Evolutionary conservation across 2,888 invertebrate species (phyloP).

Genomic region (Cantharis nigra): DNA sequence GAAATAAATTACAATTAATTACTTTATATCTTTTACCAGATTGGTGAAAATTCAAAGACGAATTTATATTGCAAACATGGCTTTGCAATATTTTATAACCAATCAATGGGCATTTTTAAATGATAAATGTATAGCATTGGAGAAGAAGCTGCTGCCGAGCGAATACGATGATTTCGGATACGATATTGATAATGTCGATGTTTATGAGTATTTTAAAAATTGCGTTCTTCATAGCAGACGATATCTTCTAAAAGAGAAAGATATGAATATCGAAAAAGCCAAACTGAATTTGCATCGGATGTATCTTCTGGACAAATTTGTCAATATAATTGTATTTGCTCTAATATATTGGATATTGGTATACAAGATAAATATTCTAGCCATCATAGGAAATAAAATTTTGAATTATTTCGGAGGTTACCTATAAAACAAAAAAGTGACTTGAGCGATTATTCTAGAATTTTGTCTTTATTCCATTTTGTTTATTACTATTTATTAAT

Average conservation of each 20-base stretch:
- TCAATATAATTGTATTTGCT: background rate
- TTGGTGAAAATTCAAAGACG: conserved; percentile 79
- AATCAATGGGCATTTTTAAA: conserved; percentile 80
- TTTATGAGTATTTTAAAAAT: conserved; percentile 58
- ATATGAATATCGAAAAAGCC: conserved; percentile 61
- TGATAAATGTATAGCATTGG: conserved; percentile 62
- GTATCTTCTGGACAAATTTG: conserved; percentile 2
- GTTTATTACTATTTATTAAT: too few relatives aligned
- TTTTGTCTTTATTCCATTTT: too few relatives aligned
- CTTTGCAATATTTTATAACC: conserved; percentile 73
- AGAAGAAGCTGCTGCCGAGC: conserved; percentile 56
- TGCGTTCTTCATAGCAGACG: conserved; percentile 66
- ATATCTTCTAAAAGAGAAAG: conserved; percentile 70
- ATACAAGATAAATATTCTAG: background rate
- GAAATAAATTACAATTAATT: background rate
- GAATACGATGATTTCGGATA: conserved; percentile 65
- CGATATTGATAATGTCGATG: conserved; percentile 61
- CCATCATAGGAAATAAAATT: background rate
- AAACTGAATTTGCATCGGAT: conserved; percentile 59
- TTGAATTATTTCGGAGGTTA: background rate
- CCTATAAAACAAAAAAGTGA: background rate
- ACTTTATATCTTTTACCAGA: conserved; percentile 55
- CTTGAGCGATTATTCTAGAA: background rate
- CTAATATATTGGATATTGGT: background rate
- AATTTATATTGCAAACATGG: conserved; percentile 75